Evolutionary conservation across 1,140 invertebrate genomes (phyloP).

Genomic region (Nomia melanderi): DNA sequence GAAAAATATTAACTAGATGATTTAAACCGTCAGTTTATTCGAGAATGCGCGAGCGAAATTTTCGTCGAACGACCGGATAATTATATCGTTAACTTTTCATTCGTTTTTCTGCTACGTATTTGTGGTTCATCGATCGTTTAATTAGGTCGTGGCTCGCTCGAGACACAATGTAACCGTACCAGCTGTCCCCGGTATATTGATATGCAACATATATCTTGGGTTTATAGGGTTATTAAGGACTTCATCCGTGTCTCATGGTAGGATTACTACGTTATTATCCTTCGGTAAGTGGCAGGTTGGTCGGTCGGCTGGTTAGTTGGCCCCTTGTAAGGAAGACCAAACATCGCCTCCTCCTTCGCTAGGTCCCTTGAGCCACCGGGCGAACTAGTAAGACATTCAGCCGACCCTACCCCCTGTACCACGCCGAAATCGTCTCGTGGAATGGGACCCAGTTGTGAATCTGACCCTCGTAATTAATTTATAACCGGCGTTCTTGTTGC

Average conservation of each 20-base stretch:
- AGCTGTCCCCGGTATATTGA: conserved; percentile 58
- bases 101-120: background rate
- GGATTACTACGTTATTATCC: conserved; percentile 80
- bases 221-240: conserved; percentile 69
- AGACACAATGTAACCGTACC: conserved; percentile 21
- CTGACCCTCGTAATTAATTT: conserved; percentile 77
- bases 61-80: background rate
- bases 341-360: conserved; percentile 71
- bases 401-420: conserved; percentile 52
- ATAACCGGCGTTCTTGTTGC: conserved; percentile 70
- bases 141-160: conserved; percentile 29
- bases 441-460: conserved; percentile 67
- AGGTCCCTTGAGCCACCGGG: conserved; percentile 55
- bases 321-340: conserved; percentile 76
- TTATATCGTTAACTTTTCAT: background rate
- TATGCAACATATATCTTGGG: conserved; percentile 65
- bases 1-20: too few relatives aligned
- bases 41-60: background rate
- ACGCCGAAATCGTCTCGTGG: conserved; percentile 33
- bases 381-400: conserved; percentile 71
- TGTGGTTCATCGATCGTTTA: conserved; percentile 27
- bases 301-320: conserved; percentile 60
- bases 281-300: conserved; percentile 76
- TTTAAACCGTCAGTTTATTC: too few relatives aligned
- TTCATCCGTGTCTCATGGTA: conserved; percentile 74